A percentile compares a stretch with the other conserved stretches of the same genome.
phyloP scores from a whole-genome alignment of 2,888 invertebrate species.

The Artemia sp. region DNA sequence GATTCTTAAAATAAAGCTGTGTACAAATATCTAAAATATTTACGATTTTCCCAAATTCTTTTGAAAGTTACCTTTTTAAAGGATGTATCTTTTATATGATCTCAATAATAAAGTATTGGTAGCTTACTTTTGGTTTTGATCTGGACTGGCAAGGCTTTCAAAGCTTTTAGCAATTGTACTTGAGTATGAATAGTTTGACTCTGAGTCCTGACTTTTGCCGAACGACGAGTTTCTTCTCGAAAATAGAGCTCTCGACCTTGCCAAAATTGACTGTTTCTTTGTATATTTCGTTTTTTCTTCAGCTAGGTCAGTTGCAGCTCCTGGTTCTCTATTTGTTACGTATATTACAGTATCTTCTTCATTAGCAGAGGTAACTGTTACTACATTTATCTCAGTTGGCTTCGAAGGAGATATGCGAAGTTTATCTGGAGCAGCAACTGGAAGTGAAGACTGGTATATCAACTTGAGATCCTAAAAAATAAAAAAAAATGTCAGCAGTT shows the following conservation, averaged over 20 bases:
- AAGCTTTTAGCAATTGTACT: slow-evolving; percentile 7
- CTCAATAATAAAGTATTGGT: no score
- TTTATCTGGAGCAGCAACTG: background rate
- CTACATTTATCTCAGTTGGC: slow-evolving; percentile 1
- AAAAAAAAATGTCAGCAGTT: no score
- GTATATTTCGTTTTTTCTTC: background rate
- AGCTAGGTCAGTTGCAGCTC: background rate
- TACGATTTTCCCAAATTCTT: no score
- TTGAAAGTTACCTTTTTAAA: no score
- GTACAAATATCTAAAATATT: no score
- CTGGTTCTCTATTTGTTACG: background rate
- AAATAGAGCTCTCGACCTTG: background rate
- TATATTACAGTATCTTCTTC: slow-evolving; percentile 6
- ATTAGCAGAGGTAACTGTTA: slow-evolving; percentile 10
- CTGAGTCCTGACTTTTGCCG: slow-evolving; percentile 6
- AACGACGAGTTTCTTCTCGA: background rate
- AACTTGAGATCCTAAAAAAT: background rate
- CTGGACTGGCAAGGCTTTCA: slow-evolving; percentile 1
- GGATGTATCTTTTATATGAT: no score
- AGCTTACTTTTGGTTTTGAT: background rate
- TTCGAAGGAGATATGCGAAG: background rate
- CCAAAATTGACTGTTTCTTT: slow-evolving; percentile 1
- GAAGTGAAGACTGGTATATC: background rate
- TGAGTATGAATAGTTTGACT: slow-evolving; percentile 1
- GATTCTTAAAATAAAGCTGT: no score